Base-by-base conservation (phyloP, 2,888 invertebrate genomes). In the Blastobasis adustella region DNA sequence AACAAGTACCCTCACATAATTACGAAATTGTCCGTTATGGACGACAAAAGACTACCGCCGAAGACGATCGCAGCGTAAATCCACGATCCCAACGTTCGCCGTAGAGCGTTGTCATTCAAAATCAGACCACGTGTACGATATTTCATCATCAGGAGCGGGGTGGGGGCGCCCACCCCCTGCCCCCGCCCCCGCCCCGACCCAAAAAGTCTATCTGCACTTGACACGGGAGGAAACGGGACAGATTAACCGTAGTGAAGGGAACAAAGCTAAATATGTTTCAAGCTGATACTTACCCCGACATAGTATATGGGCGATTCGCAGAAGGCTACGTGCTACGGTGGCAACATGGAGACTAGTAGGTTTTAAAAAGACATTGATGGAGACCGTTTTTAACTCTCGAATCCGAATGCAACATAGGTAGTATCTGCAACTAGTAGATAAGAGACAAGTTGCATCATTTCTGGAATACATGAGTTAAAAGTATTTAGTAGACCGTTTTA, bases 81-180 rank as follows among this genome's bases (percentile, higher is more conserved):
- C 79, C 77, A 79, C 79, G 71, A 81, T 79, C 75, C 68, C 67
- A 73, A 71, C 73, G 77, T 79, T 82, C 86, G 87, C 89, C 84
- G 87, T 23, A 89, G 82, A 86, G 89, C 90, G 90, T 85, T 91
- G 91, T 91, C 91, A 91, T 92, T 92, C 90, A 90, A 89, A 91
- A 91, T 91, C 92, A 90, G 90, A 91, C 91, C 91, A 91, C 91
- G 91, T 91, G 91, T 90, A 90, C 91, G 90, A 91, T 91, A 91
- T 91, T 91, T 91, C 91, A 91, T 91, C 91, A 90, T 91, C 91
- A 90, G 89, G 87, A 75, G 84, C 80, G 82, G 82, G 69, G 79
- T 60, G 63, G 39, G n/a, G n/a, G 41, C 5, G 9, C 5, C 46
- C 46, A 37, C 66, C 60, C 66, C 66, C 58, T 51, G 37, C 47